Conservation (phyloP, 2,113 vertebrate species). For the Mustela lutreola region DNA sequence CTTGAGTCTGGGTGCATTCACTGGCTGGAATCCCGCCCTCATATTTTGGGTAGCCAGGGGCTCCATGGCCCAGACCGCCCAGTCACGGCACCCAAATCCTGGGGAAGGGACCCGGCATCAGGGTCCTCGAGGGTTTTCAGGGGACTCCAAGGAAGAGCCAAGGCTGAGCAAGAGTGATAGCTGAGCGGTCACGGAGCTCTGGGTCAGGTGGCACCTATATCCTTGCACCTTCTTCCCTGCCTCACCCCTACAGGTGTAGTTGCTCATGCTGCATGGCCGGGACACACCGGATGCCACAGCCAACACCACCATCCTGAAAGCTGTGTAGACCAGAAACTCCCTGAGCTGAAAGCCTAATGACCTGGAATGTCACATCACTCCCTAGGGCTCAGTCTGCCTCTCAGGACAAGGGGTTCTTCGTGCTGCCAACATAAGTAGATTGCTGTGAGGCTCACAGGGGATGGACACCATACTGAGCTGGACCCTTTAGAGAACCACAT, state of each 20-base stretch:
- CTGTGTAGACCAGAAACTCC: not conserved
- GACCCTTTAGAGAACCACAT: not conserved
- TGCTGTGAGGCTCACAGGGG: not conserved
- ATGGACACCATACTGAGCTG: not conserved
- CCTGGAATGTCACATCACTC: not conserved
- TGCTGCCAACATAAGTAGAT: not conserved
- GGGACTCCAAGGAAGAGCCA: not conserved
- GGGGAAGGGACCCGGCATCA: not conserved
- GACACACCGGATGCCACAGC: not conserved
- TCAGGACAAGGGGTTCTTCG: not conserved
- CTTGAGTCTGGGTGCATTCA: too few species aligned
- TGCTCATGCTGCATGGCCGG: not conserved
- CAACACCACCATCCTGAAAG: not conserved
- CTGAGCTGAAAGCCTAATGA: too few species aligned
- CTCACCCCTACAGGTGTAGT: not conserved
- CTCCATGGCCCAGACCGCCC: not conserved
- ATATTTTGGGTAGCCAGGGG: too few species aligned
- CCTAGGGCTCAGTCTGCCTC: not conserved
- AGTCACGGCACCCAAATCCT: not conserved
- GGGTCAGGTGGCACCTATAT: too few species aligned
- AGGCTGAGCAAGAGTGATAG: not conserved
- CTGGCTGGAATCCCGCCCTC: too few species aligned
- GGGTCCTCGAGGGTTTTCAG: too few species aligned
- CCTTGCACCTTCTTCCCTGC: not conserved
- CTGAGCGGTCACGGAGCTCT: not conserved